Evolutionary conservation across 2,888 invertebrate species (phyloP).

Genomic region (Cordilura impudica): DNA sequence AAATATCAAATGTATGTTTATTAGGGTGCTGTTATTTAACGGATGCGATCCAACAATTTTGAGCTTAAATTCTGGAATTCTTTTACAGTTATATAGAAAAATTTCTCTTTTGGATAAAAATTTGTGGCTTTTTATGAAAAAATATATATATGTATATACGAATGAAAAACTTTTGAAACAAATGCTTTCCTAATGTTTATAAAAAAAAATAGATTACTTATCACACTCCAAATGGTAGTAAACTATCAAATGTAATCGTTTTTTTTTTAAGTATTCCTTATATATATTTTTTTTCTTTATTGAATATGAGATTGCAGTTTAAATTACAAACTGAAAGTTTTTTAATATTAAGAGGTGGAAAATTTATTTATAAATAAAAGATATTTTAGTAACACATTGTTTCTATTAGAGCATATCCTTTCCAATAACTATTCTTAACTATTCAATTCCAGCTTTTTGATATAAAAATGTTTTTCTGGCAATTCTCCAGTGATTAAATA

Average conservation of each 20-base stretch:
- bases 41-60: too few relatives aligned
- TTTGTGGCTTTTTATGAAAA: background rate
- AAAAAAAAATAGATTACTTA: constrained; percentile 35
- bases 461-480: too few relatives aligned
- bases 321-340: constrained; percentile 60
- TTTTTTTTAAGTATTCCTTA: background rate
- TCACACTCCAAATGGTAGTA: constrained; percentile 49
- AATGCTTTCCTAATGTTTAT: background rate
- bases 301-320: constrained; percentile 23
- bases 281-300: constrained; percentile 13
- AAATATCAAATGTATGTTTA: constrained; percentile 3
- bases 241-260: constrained; percentile 56
- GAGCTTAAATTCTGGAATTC: too few relatives aligned
- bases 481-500: too few relatives aligned
- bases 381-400: too few relatives aligned
- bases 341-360: constrained; percentile 45
- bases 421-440: too few relatives aligned
- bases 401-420: too few relatives aligned
- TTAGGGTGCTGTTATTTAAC: too few relatives aligned
- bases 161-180: too few relatives aligned
- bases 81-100: too few relatives aligned
- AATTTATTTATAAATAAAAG: constrained; percentile 38
- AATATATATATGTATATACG: background rate
- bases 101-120: too few relatives aligned
- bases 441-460: too few relatives aligned